phyloP scores from a whole-genome alignment of 2,113 vertebrate species.

The Ornithorhynchus anatinus region DNA sequence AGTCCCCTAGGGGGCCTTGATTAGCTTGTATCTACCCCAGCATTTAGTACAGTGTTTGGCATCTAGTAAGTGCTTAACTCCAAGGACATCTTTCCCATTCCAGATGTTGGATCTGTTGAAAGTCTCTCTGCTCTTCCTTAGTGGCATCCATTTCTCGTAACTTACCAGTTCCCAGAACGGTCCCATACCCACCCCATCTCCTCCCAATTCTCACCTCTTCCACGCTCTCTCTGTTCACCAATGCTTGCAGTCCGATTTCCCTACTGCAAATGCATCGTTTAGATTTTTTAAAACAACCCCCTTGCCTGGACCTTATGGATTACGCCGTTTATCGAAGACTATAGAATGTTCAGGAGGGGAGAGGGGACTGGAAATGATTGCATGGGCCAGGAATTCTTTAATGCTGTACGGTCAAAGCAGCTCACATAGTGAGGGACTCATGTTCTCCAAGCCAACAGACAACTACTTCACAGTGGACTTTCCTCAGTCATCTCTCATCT shows the following conservation, averaged over 20 bases:
- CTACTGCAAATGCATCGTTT: not conserved
- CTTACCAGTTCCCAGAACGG: not conserved
- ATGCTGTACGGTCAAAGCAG: too few relatives aligned
- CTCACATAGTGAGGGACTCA: too few relatives aligned
- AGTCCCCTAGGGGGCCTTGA: too few relatives aligned
- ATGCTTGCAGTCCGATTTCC: too few relatives aligned
- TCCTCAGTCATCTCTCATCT: too few relatives aligned
- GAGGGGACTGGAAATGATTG: constrained; percentile 26
- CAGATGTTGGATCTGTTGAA: too few relatives aligned
- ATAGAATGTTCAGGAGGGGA: not conserved
- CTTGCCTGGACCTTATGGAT: not conserved
- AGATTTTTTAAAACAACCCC: not conserved
- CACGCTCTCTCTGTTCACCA: not conserved
- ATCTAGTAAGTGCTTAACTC: too few relatives aligned
- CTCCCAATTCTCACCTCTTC: not conserved
- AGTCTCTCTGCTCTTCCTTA: constrained; percentile 6
- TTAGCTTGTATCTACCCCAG: too few relatives aligned
- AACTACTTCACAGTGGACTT: too few relatives aligned
- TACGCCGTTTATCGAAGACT: constrained; percentile 18
- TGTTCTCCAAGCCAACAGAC: too few relatives aligned
- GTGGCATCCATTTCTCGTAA: constrained; percentile 12
- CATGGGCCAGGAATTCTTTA: constrained; percentile 12
- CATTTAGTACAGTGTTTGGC: too few relatives aligned
- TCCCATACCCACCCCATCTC: not conserved
- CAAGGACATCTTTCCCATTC: too few relatives aligned